Evolutionary conservation across 1,140 invertebrate species (phyloP), one percentile per base, ranked within the genome.

Genomic region (Zaprionus kolodkinae): DNA sequence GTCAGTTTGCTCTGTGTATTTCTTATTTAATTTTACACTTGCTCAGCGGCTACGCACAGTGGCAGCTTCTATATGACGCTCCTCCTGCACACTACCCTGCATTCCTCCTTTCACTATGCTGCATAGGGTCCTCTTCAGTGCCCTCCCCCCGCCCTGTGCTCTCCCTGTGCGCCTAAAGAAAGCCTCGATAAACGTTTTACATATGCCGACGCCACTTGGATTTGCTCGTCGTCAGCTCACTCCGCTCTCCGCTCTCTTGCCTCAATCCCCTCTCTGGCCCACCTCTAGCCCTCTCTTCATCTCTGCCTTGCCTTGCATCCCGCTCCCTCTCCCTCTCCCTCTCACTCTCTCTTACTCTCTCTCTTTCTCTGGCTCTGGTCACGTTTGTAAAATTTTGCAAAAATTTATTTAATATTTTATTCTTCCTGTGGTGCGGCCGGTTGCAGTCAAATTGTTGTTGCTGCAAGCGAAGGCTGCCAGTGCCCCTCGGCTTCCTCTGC

Each of bases 381-480:
- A 88, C 84, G 84, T 88, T 88, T 88, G 71, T 76, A 79, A 81
- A 81, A 84, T 69, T 78, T 74, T 84, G 50, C 56, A 59, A 80
- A 71, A 78, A 78, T 83, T 88, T 87, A 85, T 89, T 89, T 84
- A 89, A 88, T 85, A 84, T 81, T 89, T 87, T 87, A 80, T 82
- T 84, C 76, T 72, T 80, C 74, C 69, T 76, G 74, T 72, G 69
- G 30, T 43, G 62, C 62, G 62, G 68, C 62, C 43, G 56, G 56
- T 76, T 76, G 69, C 60, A 72, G 70, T 72, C 35, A 43, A 72
- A 66, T 62, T 72, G 61, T 65, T 72, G 45, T 15, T 65, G 60
- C 30, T 61, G 56, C 27, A 25, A 35, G 50, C 10, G 17, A 21
- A 33, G 6, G 57, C 25, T 60, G 21, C 12, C 43, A 33, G 6